Evolutionary conservation across 2,797 vertebrate genomes (phyloP).

Genomic region (Epinephelus malabaricus): DNA sequence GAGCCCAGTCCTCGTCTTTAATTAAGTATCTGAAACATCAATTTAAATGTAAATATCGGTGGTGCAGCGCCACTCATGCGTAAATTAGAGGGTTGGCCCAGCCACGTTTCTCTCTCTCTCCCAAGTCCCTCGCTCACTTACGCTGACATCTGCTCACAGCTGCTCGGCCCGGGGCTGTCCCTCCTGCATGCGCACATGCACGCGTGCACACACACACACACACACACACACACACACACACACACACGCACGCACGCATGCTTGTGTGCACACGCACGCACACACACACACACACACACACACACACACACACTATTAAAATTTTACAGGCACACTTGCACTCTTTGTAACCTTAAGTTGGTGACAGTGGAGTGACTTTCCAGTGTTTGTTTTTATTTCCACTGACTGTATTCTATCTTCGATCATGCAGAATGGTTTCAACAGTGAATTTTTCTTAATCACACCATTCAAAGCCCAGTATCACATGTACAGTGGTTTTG

Average conservation of each 20-base stretch:
- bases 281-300: conserved; percentile 7
- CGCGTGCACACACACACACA: neutral
- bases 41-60: conserved; percentile 93
- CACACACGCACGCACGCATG: neutral
- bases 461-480: neutral
- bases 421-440: neutral
- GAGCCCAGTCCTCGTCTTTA: conserved; percentile 91
- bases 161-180: conserved; percentile 84
- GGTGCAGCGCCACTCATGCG: conserved; percentile 89
- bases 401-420: neutral
- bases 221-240: neutral
- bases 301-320: conserved; percentile 2
- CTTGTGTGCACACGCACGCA: neutral
- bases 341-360: conserved; percentile 31
- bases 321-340: conserved; percentile 19
- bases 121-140: conserved; percentile 89
- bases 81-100: conserved; percentile 89
- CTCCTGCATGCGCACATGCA: conserved; percentile 21
- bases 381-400: neutral
- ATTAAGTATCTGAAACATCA: conserved; percentile 93
- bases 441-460: neutral
- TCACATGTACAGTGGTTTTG: neutral
- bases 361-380: conserved; percentile 1
- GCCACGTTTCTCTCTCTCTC: conserved; percentile 84
- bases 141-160: conserved; percentile 90